Conservation (phyloP, 2,888 invertebrate genomes). For the Ctenicera cuprea region DNA sequence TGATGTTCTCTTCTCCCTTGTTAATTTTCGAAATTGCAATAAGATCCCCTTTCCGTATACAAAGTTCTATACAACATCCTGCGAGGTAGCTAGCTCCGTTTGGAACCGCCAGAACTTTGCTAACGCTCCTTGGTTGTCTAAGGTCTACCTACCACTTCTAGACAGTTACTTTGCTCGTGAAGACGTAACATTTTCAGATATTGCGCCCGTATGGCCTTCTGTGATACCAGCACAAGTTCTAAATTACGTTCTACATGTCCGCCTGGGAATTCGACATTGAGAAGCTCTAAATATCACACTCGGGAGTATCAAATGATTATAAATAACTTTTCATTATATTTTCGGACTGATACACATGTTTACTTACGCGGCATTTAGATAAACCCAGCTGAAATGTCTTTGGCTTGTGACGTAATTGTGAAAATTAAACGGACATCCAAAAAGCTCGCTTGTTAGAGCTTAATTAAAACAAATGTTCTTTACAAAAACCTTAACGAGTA, state of each 20-base stretch:
- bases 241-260: not conserved
- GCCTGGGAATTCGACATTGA: constrained; percentile 16
- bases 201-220: constrained; percentile 12
- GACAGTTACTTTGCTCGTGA: not conserved
- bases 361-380: not conserved
- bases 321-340: constrained; percentile 19
- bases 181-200: constrained; percentile 6
- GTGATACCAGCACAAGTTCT: constrained; percentile 2
- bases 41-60: not conserved
- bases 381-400: not conserved
- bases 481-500: constrained; percentile 16
- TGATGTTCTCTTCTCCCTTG: not conserved
- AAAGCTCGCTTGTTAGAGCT: not conserved
- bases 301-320: constrained; percentile 9
- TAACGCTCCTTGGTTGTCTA: not conserved
- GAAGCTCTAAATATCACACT: constrained; percentile 6
- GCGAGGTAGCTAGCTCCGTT: constrained; percentile 1
- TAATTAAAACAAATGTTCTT: constrained; percentile 21
- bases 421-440: constrained; percentile 5
- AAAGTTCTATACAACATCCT: constrained; percentile 7
- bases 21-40: constrained; percentile 12
- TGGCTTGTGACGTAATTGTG: constrained; percentile 18
- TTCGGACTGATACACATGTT: constrained; percentile 11
- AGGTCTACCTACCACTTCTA: constrained; percentile 14
- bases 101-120: constrained; percentile 4